These are phyloP conservation scores for Dolomedes plantarius DNA, from an alignment of 2,888 invertebrate species.

Conservation along the genomic window DNA sequence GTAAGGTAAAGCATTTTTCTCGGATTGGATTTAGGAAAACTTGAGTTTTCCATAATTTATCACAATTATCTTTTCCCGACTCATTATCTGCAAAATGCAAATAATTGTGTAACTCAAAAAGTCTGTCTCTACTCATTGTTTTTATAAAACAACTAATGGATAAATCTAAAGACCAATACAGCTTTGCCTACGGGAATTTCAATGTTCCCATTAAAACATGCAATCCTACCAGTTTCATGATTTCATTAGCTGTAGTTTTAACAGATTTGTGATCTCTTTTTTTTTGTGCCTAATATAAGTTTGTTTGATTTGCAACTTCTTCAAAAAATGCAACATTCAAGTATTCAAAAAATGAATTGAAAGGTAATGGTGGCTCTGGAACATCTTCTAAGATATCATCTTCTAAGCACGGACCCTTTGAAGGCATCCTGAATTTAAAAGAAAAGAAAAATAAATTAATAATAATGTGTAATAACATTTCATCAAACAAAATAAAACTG, in stretches of 20 bases:
- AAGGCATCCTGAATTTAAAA: too few relatives aligned
- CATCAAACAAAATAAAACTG: too few relatives aligned
- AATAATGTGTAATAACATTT: too few relatives aligned
- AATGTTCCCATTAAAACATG: neutral
- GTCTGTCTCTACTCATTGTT: constrained; percentile 5
- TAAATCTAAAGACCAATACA: neutral
- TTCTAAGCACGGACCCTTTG: too few relatives aligned
- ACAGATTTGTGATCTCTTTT: too few relatives aligned
- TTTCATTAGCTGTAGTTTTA: too few relatives aligned
- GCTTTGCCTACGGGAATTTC: neutral
- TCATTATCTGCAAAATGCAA: constrained; percentile 9
- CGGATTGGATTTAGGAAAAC: neutral
- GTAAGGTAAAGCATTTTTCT: neutral
- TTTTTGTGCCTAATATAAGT: neutral
- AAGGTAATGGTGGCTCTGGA: neutral
- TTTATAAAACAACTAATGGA: neutral
- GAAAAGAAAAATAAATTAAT: too few relatives aligned
- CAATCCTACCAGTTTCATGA: too few relatives aligned
- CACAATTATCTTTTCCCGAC: neutral
- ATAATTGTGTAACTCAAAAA: neutral
- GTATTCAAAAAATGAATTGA: neutral
- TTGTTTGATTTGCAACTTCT: neutral
- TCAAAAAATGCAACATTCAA: neutral
- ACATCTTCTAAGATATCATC: neutral
- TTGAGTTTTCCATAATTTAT: neutral